Evolutionary conservation across 1,140 invertebrate genomes (phyloP).

Genomic region (Hyposmocoma kahamanoa): DNA sequence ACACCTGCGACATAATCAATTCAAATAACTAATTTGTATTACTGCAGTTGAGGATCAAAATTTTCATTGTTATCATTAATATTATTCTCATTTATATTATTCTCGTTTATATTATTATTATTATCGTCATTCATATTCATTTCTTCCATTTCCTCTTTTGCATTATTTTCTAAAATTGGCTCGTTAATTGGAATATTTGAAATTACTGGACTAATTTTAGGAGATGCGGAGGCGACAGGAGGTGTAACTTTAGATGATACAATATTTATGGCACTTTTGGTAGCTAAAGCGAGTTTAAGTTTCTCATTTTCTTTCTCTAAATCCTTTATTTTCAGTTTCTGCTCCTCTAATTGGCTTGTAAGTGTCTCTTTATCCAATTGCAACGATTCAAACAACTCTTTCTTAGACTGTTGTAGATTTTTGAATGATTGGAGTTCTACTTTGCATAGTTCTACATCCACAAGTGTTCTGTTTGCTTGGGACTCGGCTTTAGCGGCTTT

Average conservation of each 20-base stretch:
- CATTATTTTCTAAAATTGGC: slow-evolving; percentile 58
- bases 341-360: slow-evolving; percentile 44
- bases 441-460: slow-evolving; percentile 53
- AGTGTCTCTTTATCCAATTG: slow-evolving; percentile 53
- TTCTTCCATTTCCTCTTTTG: slow-evolving; percentile 62
- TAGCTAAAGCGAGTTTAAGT: slow-evolving; percentile 46
- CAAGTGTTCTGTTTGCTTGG: slow-evolving; percentile 46
- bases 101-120: slow-evolving; percentile 62
- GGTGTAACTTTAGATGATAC: slow-evolving; percentile 47
- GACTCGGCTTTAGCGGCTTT: slow-evolving; percentile 43
- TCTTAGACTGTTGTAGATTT: slow-evolving; percentile 56
- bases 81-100: slow-evolving; percentile 54
- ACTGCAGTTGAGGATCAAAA: slow-evolving; percentile 42
- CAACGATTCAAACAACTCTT: slow-evolving; percentile 52
- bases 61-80: slow-evolving; percentile 52
- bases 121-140: slow-evolving; percentile 52
- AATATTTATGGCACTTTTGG: slow-evolving; percentile 46
- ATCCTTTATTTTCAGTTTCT: slow-evolving; percentile 49
- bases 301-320: slow-evolving; percentile 52
- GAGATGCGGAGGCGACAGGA: slow-evolving; percentile 50
- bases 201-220: slow-evolving; percentile 51
- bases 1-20: no score
- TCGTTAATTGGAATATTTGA: slow-evolving; percentile 53
- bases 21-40: neutral
- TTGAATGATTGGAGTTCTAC: slow-evolving; percentile 56